A percentile compares a stretch with the other conserved stretches of the same genome.
These are phyloP conservation scores for Lobophora halterata DNA, from an alignment of 2,888 invertebrate genomes.

Conservation along the genomic window DNA sequence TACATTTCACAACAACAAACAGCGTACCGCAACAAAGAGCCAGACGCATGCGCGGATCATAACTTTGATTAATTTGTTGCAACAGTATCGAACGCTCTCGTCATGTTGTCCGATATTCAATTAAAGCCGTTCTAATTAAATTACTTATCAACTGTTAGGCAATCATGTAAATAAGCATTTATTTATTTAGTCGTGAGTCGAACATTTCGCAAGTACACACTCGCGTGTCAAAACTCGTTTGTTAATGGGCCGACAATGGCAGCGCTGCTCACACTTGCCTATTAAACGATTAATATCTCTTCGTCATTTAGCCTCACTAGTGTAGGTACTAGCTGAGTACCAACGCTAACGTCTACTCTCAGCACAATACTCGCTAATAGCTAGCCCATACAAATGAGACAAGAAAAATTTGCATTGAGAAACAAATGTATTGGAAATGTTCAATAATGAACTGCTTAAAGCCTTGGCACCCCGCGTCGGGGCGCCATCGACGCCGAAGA, in stretches of 20 bases:
- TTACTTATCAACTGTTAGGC: constrained; percentile 64
- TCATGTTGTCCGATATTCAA: constrained; percentile 64
- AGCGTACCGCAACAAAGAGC: constrained; percentile 42
- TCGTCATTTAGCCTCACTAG: constrained; percentile 63
- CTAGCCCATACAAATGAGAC: constrained; percentile 38
- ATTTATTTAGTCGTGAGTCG: constrained; percentile 69
- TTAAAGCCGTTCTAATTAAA: constrained; percentile 68
- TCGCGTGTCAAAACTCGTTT: constrained; percentile 75
- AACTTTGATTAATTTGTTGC: constrained; percentile 61
- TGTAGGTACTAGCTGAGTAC: constrained; percentile 47
- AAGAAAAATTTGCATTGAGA: constrained; percentile 41
- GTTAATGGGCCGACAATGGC: constrained; percentile 67
- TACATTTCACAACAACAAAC: constrained; percentile 43
- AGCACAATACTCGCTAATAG: constrained; percentile 42
- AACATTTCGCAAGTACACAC: constrained; percentile 62
- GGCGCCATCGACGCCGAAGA: constrained; percentile 14
- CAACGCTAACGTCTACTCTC: constrained; percentile 46
- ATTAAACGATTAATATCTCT: constrained; percentile 71
- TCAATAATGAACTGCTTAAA: constrained; percentile 13
- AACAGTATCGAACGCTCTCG: constrained; percentile 43
- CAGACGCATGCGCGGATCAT: constrained; percentile 49
- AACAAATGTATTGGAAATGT: constrained; percentile 11
- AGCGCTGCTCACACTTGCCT: constrained; percentile 69
- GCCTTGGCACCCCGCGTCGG: not conserved
- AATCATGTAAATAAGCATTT: constrained; percentile 66